A percentile compares a stretch with the other conserved stretches of the same genome.
phyloP scores from a whole-genome alignment of 2,113 vertebrate genomes.

The Gyps fulvus region DNA sequence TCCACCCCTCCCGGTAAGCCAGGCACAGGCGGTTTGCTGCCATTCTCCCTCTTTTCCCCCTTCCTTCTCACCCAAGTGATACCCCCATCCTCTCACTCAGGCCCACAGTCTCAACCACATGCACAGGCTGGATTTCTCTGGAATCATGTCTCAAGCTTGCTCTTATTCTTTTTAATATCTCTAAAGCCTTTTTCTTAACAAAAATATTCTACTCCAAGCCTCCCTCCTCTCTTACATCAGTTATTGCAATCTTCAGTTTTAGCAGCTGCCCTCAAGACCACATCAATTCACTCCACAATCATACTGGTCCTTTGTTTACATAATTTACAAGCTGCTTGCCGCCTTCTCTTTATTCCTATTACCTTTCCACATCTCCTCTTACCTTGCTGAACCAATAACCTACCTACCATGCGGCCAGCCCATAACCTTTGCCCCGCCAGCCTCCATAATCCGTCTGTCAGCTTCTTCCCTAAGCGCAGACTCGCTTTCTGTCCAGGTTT shows the following conservation, averaged over 20 bases:
- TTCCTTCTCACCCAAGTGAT: background rate
- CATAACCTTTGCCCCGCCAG: background rate
- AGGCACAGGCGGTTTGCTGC: background rate
- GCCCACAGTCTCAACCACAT: background rate
- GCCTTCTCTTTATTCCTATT: constrained; percentile 1
- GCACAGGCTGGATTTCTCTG: background rate
- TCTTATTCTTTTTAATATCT: background rate
- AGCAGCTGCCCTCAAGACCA: background rate
- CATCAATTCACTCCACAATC: background rate
- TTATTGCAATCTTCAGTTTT: background rate
- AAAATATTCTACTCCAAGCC: background rate
- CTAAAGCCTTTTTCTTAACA: background rate
- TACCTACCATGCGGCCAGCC: background rate
- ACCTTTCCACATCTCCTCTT: constrained; percentile 28
- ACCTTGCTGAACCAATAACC: background rate
- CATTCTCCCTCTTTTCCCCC: background rate
- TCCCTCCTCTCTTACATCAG: background rate
- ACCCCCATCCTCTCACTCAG: background rate
- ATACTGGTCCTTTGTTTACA: background rate
- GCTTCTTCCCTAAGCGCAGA: background rate
- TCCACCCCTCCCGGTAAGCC: fast-evolving
- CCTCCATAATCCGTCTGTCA: background rate
- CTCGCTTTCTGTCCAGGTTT: background rate
- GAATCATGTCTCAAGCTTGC: background rate
- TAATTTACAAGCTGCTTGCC: constrained; percentile 35